These are phyloP conservation scores for Hylaeus anthracinus DNA, from an alignment of 1,140 invertebrate genomes.

Conservation along the genomic window DNA sequence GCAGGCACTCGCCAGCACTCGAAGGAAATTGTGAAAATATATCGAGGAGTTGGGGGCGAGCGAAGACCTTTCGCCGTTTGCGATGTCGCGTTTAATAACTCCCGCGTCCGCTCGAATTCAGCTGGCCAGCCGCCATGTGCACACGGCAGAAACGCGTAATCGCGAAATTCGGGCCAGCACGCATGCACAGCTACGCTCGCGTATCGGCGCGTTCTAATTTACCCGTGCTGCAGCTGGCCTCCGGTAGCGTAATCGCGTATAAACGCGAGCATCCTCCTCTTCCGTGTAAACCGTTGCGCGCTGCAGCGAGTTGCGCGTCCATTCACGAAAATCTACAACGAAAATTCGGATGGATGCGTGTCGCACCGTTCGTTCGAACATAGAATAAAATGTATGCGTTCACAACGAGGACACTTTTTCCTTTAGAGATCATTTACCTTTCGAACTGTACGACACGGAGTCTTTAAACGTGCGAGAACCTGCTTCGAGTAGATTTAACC, in stretches of 20 bases:
- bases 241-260: slow-evolving; percentile 72
- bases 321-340: slow-evolving; percentile 19
- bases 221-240: slow-evolving; percentile 63
- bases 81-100: slow-evolving; percentile 17
- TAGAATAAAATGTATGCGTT: no score
- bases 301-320: background rate
- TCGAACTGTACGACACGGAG: no score
- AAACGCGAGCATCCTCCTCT: slow-evolving; percentile 60
- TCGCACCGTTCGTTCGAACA: background rate
- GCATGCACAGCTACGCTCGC: slow-evolving; percentile 3
- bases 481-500: background rate
- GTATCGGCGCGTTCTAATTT: slow-evolving; percentile 66
- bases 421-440: no score
- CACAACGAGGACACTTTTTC: no score
- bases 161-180: slow-evolving; percentile 54
- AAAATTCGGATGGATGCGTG: slow-evolving; percentile 14
- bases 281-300: slow-evolving; percentile 22
- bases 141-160: slow-evolving; percentile 61
- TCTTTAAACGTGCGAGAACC: no score
- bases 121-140: slow-evolving; percentile 22
- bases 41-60: background rate
- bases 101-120: background rate
- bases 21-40: slow-evolving; percentile 7
- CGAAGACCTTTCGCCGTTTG: background rate
- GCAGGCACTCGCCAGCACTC: no score